A percentile compares a stretch with the other conserved stretches of the same genome.
These are phyloP conservation scores for Percopsis omiscomaycus DNA, from an alignment of 2,797 vertebrate species.

Conservation along the genomic window DNA sequence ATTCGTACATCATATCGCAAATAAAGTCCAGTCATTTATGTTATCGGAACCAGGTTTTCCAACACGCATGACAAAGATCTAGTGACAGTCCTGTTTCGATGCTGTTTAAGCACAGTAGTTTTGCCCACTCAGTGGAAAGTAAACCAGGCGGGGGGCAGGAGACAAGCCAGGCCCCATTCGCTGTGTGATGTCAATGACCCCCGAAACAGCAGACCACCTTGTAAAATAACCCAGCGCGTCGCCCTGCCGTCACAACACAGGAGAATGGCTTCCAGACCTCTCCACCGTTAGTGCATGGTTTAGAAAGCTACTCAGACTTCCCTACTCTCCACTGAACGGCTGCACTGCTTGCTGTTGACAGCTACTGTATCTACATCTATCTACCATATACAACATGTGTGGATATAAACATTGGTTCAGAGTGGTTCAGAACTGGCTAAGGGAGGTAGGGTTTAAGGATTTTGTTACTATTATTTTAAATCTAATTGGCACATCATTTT, in stretches of 20 bases:
- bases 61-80: not conserved
- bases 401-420: conserved; percentile 16
- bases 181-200: conserved; percentile 54
- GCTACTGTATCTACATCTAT: conserved; percentile 38
- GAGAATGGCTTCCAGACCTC: conserved; percentile 56
- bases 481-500: too few relatives aligned
- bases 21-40: not conserved
- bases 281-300: conserved; percentile 24
- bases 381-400: conserved; percentile 25
- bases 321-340: conserved; percentile 27
- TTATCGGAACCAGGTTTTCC: not conserved
- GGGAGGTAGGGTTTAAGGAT: too few relatives aligned
- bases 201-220: conserved; percentile 50
- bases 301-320: conserved; percentile 49
- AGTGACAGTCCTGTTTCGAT: not conserved
- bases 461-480: too few relatives aligned
- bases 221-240: conserved; percentile 23
- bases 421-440: not conserved
- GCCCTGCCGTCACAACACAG: conserved; percentile 23
- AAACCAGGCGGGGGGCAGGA: conserved; percentile 29
- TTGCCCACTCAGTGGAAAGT: conserved; percentile 22
- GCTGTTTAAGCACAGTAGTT: conserved; percentile 34
- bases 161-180: conserved; percentile 35
- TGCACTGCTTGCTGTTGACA: conserved; percentile 41
- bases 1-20: not conserved